phyloP scores from a whole-genome alignment of 2,797 vertebrate genomes.

The Gobionotothen gibberifrons region DNA sequence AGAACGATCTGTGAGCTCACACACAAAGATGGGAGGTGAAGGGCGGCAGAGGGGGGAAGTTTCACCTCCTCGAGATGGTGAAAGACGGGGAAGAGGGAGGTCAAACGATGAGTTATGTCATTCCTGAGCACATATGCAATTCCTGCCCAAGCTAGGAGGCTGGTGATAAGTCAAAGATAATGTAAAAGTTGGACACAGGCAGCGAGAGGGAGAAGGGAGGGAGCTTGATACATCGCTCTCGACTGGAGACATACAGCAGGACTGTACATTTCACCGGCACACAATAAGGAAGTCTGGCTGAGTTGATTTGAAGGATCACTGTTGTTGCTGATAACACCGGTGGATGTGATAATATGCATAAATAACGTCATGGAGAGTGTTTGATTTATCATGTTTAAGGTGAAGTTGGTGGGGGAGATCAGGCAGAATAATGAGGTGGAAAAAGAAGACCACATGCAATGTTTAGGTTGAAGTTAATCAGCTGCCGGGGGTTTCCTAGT shows the following conservation, averaged over 20 bases:
- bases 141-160: constrained; percentile 45
- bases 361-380: constrained; percentile 29
- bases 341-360: constrained; percentile 24
- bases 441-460: constrained; percentile 30
- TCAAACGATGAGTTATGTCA: constrained; percentile 67
- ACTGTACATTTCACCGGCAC: constrained; percentile 27
- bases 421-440: constrained; percentile 23
- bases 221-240: constrained; percentile 48
- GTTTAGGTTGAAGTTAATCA: constrained; percentile 33
- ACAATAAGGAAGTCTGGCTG: constrained; percentile 7
- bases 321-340: constrained; percentile 33
- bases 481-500: constrained; percentile 30
- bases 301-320: constrained; percentile 26
- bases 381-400: constrained; percentile 16
- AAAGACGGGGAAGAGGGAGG: constrained; percentile 1
- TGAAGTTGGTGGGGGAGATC: constrained; percentile 18
- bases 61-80: constrained; percentile 48
- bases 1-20: constrained; percentile 44
- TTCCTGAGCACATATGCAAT: constrained; percentile 74
- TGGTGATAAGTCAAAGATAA: constrained; percentile 50
- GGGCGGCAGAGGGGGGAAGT: constrained; percentile 7
- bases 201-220: constrained; percentile 12
- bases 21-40: constrained; percentile 28
- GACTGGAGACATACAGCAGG: constrained; percentile 16
- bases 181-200: constrained; percentile 38